Evolutionary conservation across 2,113 vertebrate species (phyloP), one percentile per base, ranked within the genome.

Genomic region (Myiopsitta monachus): DNA sequence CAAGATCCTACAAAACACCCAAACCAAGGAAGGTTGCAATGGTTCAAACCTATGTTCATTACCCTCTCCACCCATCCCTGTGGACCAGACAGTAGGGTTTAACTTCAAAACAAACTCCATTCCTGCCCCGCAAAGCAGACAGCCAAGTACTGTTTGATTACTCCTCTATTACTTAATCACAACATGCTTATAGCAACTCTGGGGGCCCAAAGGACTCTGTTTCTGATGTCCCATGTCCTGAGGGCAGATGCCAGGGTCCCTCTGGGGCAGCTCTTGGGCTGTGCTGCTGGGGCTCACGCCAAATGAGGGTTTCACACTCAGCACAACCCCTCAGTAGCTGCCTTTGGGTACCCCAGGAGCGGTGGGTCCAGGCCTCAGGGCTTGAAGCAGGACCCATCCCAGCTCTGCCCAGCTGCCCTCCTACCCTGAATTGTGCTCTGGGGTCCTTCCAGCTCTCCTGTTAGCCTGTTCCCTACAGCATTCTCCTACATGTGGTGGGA

Each of bases 271-370:
- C 14, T 36, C 9, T 59, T 24, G 57, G 57, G 33, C 22, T 17
- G 0, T 2, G 1, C 43, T 43, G 49, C 9, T 11, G 5, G 16
- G 41, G 21, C 57, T 72, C 15, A 19, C 24, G 44, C 19, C 1
- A 0, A 2, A 24, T 0, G 0, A 18, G 14, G 8, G 1, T 11
- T 51, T 66, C 21, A 14, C 6, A 1, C n/a, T 80, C 23, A 3
- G 22, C 33, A 52, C 14, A 28, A 67, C 31, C 18, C 33, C 33
- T 62, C 63, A 41, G 27, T 19, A 36, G n/a, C 31, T 78, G 49
- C 61, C 54, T 64, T 31, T 39, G 75, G 9, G 30, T 66, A 31
- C 31, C 5, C 1, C 8, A 3, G 5, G 23, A 38, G 24, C 4
- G 1, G 14, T 47, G 31, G 31, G 52, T 64, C 55, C 49, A n/a